A percentile compares a stretch with the other conserved stretches of the same genome.
Evolutionary conservation across 2,797 vertebrate genomes (phyloP).

Genomic region (Eulemur albifrons): DNA sequence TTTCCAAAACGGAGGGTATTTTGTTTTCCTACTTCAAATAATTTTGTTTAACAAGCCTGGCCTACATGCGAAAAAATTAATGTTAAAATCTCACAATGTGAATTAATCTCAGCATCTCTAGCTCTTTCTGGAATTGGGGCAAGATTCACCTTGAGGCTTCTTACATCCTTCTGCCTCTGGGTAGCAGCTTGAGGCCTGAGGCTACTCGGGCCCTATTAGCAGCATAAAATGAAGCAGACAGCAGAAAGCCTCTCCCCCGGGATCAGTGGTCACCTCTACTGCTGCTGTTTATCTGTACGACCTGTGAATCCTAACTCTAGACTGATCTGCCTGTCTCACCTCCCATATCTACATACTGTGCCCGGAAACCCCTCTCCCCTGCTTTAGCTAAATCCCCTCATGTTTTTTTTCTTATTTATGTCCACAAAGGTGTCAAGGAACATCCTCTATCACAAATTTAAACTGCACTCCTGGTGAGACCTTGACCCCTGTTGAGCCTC

Average conservation of each 20-base stretch:
- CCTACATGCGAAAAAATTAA: constrained; percentile 3
- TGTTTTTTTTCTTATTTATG: neutral
- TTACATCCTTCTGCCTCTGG: neutral
- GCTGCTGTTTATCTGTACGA: neutral
- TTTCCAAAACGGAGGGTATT: constrained; percentile 48
- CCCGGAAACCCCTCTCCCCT: neutral
- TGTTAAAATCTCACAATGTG: neutral
- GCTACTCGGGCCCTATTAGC: neutral
- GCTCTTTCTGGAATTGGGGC: constrained; percentile 15
- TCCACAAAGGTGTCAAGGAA: neutral
- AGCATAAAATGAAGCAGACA: neutral
- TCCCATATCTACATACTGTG: rapidly evolving
- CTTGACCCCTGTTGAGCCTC: neutral
- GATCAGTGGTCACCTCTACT: neutral
- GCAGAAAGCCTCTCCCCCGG: neutral
- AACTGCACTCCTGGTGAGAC: neutral
- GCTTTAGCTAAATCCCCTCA: neutral
- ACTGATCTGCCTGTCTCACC: neutral
- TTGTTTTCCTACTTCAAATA: constrained; percentile 30
- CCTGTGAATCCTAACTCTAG: neutral
- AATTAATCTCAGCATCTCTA: neutral
- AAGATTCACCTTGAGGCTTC: neutral
- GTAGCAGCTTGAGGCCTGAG: neutral
- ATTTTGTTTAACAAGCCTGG: constrained; percentile 16
- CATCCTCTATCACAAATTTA: neutral